phyloP scores from a whole-genome alignment of 2,888 invertebrate genomes.

The Pollenia griseotomentosa region DNA sequence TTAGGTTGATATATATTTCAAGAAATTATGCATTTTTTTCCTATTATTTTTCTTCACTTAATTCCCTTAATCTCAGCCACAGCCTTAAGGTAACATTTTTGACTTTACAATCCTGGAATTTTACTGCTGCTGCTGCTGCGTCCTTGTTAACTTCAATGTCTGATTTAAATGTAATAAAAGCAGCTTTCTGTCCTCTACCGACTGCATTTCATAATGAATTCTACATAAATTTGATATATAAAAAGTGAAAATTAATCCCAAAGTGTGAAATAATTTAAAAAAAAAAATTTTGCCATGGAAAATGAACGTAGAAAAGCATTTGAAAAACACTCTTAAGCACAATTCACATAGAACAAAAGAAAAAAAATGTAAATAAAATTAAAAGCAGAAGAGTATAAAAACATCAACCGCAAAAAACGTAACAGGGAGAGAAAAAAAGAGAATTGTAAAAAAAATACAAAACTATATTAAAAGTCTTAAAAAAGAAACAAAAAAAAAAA shows the following conservation, averaged over 20 bases:
- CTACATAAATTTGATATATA: slow-evolving; percentile 35
- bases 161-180: slow-evolving; percentile 50
- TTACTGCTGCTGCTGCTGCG: neutral
- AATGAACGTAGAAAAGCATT: neutral
- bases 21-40: neutral
- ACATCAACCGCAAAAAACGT: neutral
- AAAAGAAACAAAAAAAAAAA: slow-evolving; percentile 28
- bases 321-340: neutral
- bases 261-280: slow-evolving; percentile 65
- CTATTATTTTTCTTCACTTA: neutral
- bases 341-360: neutral
- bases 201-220: slow-evolving; percentile 47
- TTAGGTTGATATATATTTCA: slow-evolving; percentile 23
- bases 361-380: slow-evolving; percentile 40
- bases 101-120: slow-evolving; percentile 12
- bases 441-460: slow-evolving; percentile 27
- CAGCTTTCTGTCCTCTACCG: slow-evolving; percentile 9
- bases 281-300: slow-evolving; percentile 44
- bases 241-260: slow-evolving; percentile 72
- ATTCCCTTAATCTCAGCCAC: slow-evolving; percentile 7
- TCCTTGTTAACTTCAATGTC: neutral
- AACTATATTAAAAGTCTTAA: slow-evolving; percentile 45
- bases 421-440: neutral
- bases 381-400: slow-evolving; percentile 10
- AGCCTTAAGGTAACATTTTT: slow-evolving; percentile 18